Evolutionary conservation across 1,140 invertebrate species (phyloP), one percentile per base, ranked within the genome.

Genomic region (Galleria mellonella): DNA sequence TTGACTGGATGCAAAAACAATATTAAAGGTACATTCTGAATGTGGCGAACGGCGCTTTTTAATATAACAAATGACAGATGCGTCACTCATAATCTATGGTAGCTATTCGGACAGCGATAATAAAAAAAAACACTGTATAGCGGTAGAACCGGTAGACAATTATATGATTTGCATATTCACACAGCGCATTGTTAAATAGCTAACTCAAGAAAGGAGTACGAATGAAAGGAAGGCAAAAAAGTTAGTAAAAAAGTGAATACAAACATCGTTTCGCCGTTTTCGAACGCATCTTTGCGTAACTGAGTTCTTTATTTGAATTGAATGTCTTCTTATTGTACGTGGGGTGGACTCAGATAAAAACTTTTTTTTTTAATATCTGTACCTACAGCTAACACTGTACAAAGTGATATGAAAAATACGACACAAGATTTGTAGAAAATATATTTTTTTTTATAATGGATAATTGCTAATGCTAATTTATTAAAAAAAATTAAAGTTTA

Each of bases 61-160:
- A 79, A 79, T 76, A 79, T 72, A 61, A 60, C 23, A 70, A 73
- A 79, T 76, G 75, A 78, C 78, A 83, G 78, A 83, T 83, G 78
- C 68, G 57, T 73, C 71, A 77, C 58, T 57, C 50, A 46, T 28
- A 51, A 39, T 58, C 47, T 42, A 49, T 29, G 29, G 5, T 33
- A 15, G 38, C 17, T 23, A 36, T 39, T 45, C 44, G 45, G 58
- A 65, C 59, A 55, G 50, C 37, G 47, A 47, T 32, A 58, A 49
- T 54, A 54, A 63, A 40, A 43, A 54, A 42, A 71, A 68, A 71
- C n/a, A n/a, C n/a, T 68, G 71, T 23, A 54, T 3, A 23, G 44
- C 42, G 39, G 42, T n/a, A n/a, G n/a, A n/a, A n/a, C n/a, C n/a
- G n/a, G n/a, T 55, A 64, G 47, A 71, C 63, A 64, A 67, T 67